A percentile compares a stretch with the other conserved stretches of the same genome.
phyloP scores from a whole-genome alignment of 1,140 invertebrate species.

The Eulimnadia texana region DNA sequence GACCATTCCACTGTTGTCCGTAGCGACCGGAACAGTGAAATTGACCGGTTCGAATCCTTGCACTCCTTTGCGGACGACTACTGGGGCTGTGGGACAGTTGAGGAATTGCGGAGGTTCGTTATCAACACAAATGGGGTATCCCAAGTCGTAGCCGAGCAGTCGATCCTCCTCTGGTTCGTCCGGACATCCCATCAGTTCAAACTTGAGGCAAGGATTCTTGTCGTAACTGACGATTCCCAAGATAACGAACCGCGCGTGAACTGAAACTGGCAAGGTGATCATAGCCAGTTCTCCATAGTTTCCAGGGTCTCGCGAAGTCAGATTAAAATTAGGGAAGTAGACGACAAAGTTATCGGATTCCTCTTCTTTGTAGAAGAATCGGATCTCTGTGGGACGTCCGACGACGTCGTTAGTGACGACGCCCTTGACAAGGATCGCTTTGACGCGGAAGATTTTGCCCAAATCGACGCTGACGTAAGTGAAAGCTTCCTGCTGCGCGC shows the following conservation, averaged over 20 bases:
- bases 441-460: conserved; percentile 74
- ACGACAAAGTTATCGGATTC: conserved; percentile 89
- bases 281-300: conserved; percentile 90
- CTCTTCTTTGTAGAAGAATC: conserved; percentile 91
- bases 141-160: conserved; percentile 82
- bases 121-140: conserved; percentile 86
- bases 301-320: conserved; percentile 81
- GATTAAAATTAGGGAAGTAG: conserved; percentile 89
- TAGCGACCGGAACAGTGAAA: conserved; percentile 79
- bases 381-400: conserved; percentile 81
- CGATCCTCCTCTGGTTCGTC: conserved; percentile 50
- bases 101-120: conserved; percentile 92
- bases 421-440: conserved; percentile 42
- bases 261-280: conserved; percentile 84
- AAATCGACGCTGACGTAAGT: conserved; percentile 90
- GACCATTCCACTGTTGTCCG: conserved; percentile 87
- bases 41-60: conserved; percentile 76
- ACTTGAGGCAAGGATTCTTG: conserved; percentile 90
- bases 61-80: conserved; percentile 70
- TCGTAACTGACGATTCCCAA: conserved; percentile 86
- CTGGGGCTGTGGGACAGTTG: conserved; percentile 84
- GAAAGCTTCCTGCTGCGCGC: conserved; percentile 84
- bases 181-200: conserved; percentile 90
- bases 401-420: conserved; percentile 90
- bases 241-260: conserved; percentile 84